Conservation (phyloP, 1,140 invertebrate species). For the Drosophila tristis region DNA sequence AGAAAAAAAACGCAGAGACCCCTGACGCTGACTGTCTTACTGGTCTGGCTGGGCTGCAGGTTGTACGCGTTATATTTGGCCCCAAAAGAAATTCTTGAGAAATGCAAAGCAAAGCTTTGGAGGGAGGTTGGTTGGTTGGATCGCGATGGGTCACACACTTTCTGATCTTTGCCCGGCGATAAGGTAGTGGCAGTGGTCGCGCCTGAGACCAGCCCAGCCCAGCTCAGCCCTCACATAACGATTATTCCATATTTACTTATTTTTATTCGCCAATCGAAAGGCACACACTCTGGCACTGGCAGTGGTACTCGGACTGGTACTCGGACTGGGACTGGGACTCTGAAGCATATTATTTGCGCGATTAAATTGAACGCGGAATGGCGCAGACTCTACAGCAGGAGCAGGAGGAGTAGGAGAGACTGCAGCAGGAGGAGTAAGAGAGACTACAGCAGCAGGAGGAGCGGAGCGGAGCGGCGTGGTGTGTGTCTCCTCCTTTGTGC, state of each 20-base stretch:
- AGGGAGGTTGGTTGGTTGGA: neutral
- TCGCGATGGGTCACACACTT: constrained; percentile 64
- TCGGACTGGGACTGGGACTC: neutral
- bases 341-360: constrained; percentile 77
- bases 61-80: constrained; percentile 23
- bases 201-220: neutral
- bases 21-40: too few species aligned
- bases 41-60: constrained; percentile 15
- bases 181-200: constrained; percentile 27
- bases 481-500: constrained; percentile 29
- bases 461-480: constrained; percentile 3
- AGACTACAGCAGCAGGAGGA: neutral
- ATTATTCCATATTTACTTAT: constrained; percentile 84
- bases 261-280: constrained; percentile 49
- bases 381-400: constrained; percentile 18
- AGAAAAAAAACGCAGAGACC: too few species aligned
- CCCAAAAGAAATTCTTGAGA: constrained; percentile 60
- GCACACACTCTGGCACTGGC: constrained; percentile 8
- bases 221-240: constrained; percentile 57
- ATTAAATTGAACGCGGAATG: constrained; percentile 81
- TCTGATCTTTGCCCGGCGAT: constrained; percentile 68
- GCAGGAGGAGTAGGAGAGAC: neutral
- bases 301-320: neutral
- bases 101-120: constrained; percentile 66
- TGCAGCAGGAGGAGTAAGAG: neutral